These are phyloP conservation scores for Heliconius hewitsoni DNA, from an alignment of 1,140 invertebrate genomes.

Conservation along the genomic window DNA sequence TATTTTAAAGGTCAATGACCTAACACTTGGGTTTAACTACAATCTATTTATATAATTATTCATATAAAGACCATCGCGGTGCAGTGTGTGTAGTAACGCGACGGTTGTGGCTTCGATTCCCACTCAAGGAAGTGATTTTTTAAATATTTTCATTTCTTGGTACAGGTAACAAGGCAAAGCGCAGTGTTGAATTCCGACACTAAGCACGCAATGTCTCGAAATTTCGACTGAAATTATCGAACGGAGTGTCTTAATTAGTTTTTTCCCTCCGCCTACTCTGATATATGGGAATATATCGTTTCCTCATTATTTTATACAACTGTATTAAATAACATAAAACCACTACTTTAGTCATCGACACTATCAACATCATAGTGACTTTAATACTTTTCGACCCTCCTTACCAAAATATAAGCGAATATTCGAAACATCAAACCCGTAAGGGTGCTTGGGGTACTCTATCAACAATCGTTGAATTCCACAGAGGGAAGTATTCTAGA, in stretches of 20 bases:
- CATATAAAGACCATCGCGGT: background rate
- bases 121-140: background rate
- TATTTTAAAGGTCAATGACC: background rate
- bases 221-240: background rate
- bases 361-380: background rate
- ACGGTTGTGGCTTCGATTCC: background rate
- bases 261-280: background rate
- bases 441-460: constrained; percentile 4
- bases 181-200: background rate
- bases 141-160: background rate
- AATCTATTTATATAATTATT: background rate
- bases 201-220: background rate
- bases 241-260: background rate
- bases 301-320: too few relatives aligned
- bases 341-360: background rate
- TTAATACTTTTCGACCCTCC: background rate
- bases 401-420: background rate
- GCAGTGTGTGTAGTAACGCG: background rate
- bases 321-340: too few relatives aligned
- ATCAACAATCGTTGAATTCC: constrained; percentile 8
- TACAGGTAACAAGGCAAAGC: background rate
- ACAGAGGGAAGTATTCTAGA: background rate
- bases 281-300: too few relatives aligned
- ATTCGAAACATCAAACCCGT: constrained; percentile 1
- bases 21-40: background rate